Base-by-base conservation (phyloP, 2,113 vertebrate genomes). In the Prionailurus viverrinus region DNA sequence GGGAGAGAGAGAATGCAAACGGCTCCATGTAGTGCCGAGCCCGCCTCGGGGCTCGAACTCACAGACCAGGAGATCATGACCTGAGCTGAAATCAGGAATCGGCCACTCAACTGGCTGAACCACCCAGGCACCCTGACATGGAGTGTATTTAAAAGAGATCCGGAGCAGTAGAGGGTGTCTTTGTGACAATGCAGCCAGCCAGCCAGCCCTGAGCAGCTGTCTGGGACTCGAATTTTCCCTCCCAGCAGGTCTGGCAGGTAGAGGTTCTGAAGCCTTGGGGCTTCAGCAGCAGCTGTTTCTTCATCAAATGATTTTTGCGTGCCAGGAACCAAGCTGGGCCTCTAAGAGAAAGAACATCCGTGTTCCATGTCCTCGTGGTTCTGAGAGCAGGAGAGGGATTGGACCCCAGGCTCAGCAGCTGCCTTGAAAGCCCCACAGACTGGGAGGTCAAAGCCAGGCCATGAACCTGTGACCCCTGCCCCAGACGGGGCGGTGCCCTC, bases 371-470 rank as follows among this genome's bases (percentile, higher is more conserved):
- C 63, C 74, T 80, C 23, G 7, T 33, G 51, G 19, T 36, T 80
- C 79, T 88, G 48, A 74, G 73, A 29, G 45, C 4, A 63, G 94
- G n/a, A 15, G 58, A 14, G 29, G 61, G 39, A 41, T 33, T 73
- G 25, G 69, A 33, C 16, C 68, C 23, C 31, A 63, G 25, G 68
- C 63, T 83, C 7, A 73, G 76, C 27, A 8, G 48, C 36, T 94
- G 29, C 84, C 71, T 94, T 68, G n/a, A 45, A 80, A 76, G 91
- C 78, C 58, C 45, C 85, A 41, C 27, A 58, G 58, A 73, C 33
- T 51, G 23, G 78, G 63, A 96, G 83, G 90, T 97, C 90, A 97
- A 76, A 94, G 79, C 86, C 69, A 45, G 94, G 92, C 96, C 74
- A 53, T 12, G 63, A 98, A 61, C 92, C 78, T 8, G 2, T 74